Evolutionary conservation across 1,140 invertebrate species (phyloP), one percentile per base, ranked within the genome.

Genomic region (Holcopasites calliopsidis): DNA sequence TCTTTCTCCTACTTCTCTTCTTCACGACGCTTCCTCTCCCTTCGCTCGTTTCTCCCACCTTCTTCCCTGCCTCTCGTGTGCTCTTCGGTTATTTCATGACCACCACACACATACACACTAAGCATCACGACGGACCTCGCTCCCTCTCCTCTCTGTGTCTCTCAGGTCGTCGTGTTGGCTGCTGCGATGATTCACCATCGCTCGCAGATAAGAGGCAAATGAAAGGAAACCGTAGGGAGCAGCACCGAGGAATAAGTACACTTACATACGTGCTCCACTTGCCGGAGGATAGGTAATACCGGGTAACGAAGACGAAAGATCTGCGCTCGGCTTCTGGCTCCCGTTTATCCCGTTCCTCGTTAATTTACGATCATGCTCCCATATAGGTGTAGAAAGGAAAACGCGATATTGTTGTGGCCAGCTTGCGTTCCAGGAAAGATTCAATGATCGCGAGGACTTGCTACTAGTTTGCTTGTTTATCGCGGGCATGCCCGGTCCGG

Each of bases 201-300:
- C 55, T 40, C 64, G 71, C 55, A 84, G 82, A 84, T 84, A 84
- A 84, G 75, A 47, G 78, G 50, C 79, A 82, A 84, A 84, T 79
- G 84, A 74, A 85, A 85, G 83, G 76, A 75, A 85, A 76, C 74
- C 65, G 55, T 75, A 66, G 76, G 76, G 64, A 54, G 75, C 75
- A 81, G 73, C 79, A 81, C 61, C 61, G 26, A 13, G 33, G 76
- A 54, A 57, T 72, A 76, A 79, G 42, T 38, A 61, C 47, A 26
- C 33, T n/a, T n/a, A n/a, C n/a, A n/a, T 73, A 73, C 74, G 76
- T 71, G 68, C 77, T 61, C 54, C 72, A 65, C 79, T 65, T 81
- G 68, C 66, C 42, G n/a, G 61, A 70, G 60, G 58, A 54, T 65
- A 80, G 77, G 64, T 70, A 38, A 55, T 55, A 70, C 23, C 47